Evolutionary conservation across 2,888 invertebrate species (phyloP), one percentile per base, ranked within the genome.

Genomic region (Ellobium chinense): DNA sequence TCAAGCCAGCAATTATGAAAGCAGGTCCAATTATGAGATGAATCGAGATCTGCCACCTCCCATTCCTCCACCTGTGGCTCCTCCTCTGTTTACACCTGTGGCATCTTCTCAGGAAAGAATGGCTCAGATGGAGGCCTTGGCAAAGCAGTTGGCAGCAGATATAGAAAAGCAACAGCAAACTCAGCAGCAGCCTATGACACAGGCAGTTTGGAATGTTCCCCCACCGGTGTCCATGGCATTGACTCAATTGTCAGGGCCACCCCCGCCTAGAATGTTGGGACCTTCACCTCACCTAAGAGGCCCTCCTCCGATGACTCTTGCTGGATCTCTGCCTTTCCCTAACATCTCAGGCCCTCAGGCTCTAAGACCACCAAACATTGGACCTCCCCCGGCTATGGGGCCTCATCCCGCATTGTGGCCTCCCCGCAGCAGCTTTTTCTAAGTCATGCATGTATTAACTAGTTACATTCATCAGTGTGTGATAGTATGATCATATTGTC

Each of bases 61-160:
- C 1, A 74, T 74, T 31, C 74, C 62, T 3, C 62, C 74, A 39
- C 74, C 74, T 29, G 56, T 74, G 21, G 62, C 62, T 1, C 74
- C 74, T 39, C 62, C 74, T 27, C 9, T 39, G 21, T 62, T 62
- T 24, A 37, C 29, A 29, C 18, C 74, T 24, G 1, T 12, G 2
- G 21, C 37, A 1, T 37, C 39, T 12, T 27, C 62, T n/a, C 74
- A 60, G 31, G 62, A 60, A 29, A 36, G 39, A 27, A 3, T 74
- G 14, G 34, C 62, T 27, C 39, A 62, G 4, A 7, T 74, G 39
- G 74, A 74, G 36, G 7, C 18, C 24, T n/a, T 74, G 27, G 62
- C 74, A 24, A 18, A 60, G 18, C 36, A 36, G 62, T 18, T 62
- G 29, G 62, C 62, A 29, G 62, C 14, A 34, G 39, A 60, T n/a